A percentile compares a stretch with the other conserved stretches of the same genome.
Conservation (phyloP, 2,797 vertebrate genomes). For the Centroberyx gerrardi region DNA sequence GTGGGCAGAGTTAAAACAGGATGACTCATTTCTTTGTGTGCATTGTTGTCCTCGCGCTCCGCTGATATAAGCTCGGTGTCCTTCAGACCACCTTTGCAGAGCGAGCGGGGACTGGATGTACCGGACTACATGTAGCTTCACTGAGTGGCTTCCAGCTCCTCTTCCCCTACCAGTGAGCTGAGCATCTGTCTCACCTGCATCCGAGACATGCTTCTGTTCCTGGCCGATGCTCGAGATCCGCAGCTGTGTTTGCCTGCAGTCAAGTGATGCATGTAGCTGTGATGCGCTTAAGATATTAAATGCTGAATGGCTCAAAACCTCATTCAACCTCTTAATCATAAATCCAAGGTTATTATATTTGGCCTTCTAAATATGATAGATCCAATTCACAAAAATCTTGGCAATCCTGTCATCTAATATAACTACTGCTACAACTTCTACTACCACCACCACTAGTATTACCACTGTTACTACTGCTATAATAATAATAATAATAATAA, state of each 20-base stretch:
- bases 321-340: too few relatives aligned
- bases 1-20: slow-evolving; percentile 53
- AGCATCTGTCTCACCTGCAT: slow-evolving; percentile 11
- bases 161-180: slow-evolving; percentile 9
- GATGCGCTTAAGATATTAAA: not conserved
- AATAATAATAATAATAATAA: too few relatives aligned
- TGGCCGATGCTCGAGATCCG: slow-evolving; percentile 7
- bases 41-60: slow-evolving; percentile 53
- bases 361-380: too few relatives aligned
- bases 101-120: slow-evolving; percentile 64
- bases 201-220: not conserved
- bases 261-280: not conserved
- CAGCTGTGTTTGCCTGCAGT: not conserved
- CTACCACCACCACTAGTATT: too few relatives aligned
- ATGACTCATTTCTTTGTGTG: slow-evolving; percentile 63
- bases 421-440: too few relatives aligned
- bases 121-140: not conserved
- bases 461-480: too few relatives aligned
- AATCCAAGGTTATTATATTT: too few relatives aligned
- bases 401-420: too few relatives aligned
- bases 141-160: slow-evolving; percentile 17
- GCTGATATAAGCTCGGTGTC: slow-evolving; percentile 47
- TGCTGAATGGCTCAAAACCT: not conserved
- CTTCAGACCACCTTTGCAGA: slow-evolving; percentile 74
- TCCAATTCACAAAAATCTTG: too few relatives aligned